Base-by-base conservation (phyloP, 2,888 invertebrate species). In the Sphinx pinastri region DNA sequence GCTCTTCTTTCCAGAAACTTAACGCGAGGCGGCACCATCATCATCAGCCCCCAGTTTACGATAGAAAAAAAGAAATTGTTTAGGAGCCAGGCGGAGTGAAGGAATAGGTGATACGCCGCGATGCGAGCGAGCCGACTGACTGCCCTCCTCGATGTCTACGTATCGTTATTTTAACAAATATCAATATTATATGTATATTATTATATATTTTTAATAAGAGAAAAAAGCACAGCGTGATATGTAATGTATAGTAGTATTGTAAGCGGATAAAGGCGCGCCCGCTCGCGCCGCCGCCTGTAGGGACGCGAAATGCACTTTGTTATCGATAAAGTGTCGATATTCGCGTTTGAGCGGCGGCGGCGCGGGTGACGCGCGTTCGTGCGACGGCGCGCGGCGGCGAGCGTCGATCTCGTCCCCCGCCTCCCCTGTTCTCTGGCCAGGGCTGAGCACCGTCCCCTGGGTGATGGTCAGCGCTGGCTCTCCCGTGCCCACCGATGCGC, bases 51-150 rank as follows among this genome's bases (percentile, higher is more conserved):
- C 82, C 97, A 97, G 87, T 98, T 98, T 95, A 96, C 96, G 85
- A 95, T 98, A 93, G 97, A 97, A 89, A 98, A 98, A 95, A 98
- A 97, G 92, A 98, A 98, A 94, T 94, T 98, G 81, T 98, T 98
- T 95, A 95, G 97, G 85, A 96, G 97, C 83, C 95, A 95, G 86
- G 94, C 95, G 80, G 92, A 94, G 86, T 93, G 88, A 91, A 85
- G 78, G 74, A 67, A 82, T 79, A 80, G 83, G 86, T 84, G 87
- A 82, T 81, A 83, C 75, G 81, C 83, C 87, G 86, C 75, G 87
- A 82, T 85, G 87, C 88, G 88, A 86, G 90, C 88, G 89, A 88
- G 90, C 88, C 88, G 91, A 91, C 91, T 89, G 92, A 91, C 90
- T 90, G 90, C 91, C 92, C 92, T 90, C 91, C 92, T 91, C 92